Percentiles rank a stretch among this genome's conserved stretches.
These are phyloP conservation scores for Gymnoscopelus microlampas DNA, from an alignment of 2,797 vertebrate genomes.

Conservation along the genomic window DNA sequence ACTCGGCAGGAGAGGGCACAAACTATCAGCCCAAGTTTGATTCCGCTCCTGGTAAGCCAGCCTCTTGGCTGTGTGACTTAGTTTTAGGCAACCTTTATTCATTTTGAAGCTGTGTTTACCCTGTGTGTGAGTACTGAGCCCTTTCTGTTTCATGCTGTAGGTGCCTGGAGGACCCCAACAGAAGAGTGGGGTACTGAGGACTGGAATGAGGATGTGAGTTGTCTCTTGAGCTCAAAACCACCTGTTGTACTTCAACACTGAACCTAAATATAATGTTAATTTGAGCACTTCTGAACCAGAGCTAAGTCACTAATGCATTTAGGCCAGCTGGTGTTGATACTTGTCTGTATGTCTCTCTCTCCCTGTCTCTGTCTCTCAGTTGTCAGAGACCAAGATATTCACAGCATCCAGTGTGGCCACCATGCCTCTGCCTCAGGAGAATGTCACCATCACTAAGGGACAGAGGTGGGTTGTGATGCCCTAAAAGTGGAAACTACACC, in stretches of 20 bases:
- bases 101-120: slow-evolving; percentile 30
- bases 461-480: slow-evolving; percentile 83
- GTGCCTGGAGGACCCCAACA: slow-evolving; percentile 92
- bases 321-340: neutral
- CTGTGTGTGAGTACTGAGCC: slow-evolving; percentile 17
- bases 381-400: slow-evolving; percentile 99
- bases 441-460: slow-evolving; percentile 98
- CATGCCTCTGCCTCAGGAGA: slow-evolving; percentile 91
- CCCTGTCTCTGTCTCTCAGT: slow-evolving; percentile 73
- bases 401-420: slow-evolving; percentile 95
- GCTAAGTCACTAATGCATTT: neutral
- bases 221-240: slow-evolving; percentile 12
- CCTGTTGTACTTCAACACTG: neutral
- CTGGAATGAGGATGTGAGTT: slow-evolving; percentile 98
- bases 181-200: slow-evolving; percentile 99
- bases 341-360: neutral
- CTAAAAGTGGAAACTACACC: no score
- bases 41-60: slow-evolving; percentile 89
- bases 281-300: slow-evolving; percentile 2
- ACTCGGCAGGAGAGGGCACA: slow-evolving; percentile 91
- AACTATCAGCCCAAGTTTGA: slow-evolving; percentile 95
- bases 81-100: slow-evolving; percentile 13
- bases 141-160: slow-evolving; percentile 70
- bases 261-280: neutral
- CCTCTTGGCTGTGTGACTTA: slow-evolving; percentile 10